These are phyloP conservation scores for Tenebrio molitor DNA, from an alignment of 1,140 invertebrate genomes.

Conservation along the genomic window DNA sequence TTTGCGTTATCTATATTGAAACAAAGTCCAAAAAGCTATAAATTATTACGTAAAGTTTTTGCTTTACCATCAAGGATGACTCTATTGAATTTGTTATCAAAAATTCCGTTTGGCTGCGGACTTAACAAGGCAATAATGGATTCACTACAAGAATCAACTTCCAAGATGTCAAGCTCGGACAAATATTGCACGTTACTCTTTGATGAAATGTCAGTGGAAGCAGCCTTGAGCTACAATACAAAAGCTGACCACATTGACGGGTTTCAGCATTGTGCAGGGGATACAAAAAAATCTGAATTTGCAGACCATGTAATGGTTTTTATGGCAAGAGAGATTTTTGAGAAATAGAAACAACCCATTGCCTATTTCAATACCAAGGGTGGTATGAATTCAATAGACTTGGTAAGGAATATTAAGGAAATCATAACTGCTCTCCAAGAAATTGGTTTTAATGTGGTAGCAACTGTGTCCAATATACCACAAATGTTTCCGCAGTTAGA, in stretches of 20 bases:
- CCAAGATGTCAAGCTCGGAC: constrained; percentile 48
- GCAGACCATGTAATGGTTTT: constrained; percentile 58
- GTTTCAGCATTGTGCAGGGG: constrained; percentile 40
- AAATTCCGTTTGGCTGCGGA: constrained; percentile 50
- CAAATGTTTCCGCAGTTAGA: too few species aligned
- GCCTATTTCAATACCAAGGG: constrained; percentile 50
- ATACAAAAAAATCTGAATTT: not conserved
- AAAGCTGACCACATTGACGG: constrained; percentile 50
- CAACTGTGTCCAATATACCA: too few species aligned
- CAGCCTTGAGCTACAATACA: constrained; percentile 51
- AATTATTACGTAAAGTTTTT: constrained; percentile 46
- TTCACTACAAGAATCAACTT: constrained; percentile 33
- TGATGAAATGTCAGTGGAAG: constrained; percentile 60
- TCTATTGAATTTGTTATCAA: constrained; percentile 35
- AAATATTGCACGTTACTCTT: constrained; percentile 57
- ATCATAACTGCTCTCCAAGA: too few species aligned
- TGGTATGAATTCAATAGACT: not conserved
- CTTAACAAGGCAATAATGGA: constrained; percentile 52
- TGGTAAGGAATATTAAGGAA: constrained; percentile 9
- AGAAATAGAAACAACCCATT: constrained; percentile 55
- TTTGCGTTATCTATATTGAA: too few species aligned
- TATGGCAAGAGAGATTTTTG: constrained; percentile 51
- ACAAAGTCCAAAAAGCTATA: constrained; percentile 51
- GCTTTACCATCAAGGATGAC: constrained; percentile 51
- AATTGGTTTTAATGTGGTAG: too few species aligned